Base-by-base conservation (phyloP, 2,797 vertebrate species). In the Tarsius wallacei region DNA sequence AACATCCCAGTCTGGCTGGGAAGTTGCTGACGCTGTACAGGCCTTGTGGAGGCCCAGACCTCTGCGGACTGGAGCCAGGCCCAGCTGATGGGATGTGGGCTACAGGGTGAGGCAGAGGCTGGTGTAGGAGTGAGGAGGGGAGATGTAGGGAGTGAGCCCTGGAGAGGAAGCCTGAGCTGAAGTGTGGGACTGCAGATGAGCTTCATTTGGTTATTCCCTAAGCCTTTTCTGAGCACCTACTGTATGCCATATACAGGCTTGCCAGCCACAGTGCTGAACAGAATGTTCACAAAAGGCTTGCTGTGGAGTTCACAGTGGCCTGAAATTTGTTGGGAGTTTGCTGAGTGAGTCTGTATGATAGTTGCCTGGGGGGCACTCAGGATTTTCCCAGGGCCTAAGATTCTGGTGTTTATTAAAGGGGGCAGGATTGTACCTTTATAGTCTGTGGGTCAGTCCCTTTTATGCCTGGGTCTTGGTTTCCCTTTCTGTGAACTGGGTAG, bases 11-110 rank as follows among this genome's bases (percentile, higher is more conserved):
- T 22, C 95, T 97, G 96, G 91, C 97, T 77, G 77, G 91, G 90
- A 96, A 95, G 96, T 91, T 95, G 97, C 97, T 97, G 97, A 97
- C 22, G 0, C 42, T 80, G 59, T 94, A 73, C n/a, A 92, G 94
- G 76, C 74, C 91, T 49, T 16, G 14, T 22, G 15, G 90, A 87
- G 49, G 76, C 76, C 64, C 55, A 33, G 59, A 51, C 19, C 13
- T 71, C 87, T 82, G 51, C 53, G 61, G 57, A 47, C 84, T 94
- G 93, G 70, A 61, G 26, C 89, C 4, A 14, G 64, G 57, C 63
- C 33, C 76, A 64, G 94, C 47, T 83, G 10, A 85, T 31, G 28
- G 94, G 63, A 73, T 84, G 28, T 36, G 42, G 68, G 90, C 82
- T 42, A 3, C 33, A 24, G 95, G 71, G 61, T 70, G 87, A 97